Percentiles rank a stretch among this genome's conserved stretches.
phyloP scores from a whole-genome alignment of 2,113 vertebrate species.

The Dolichotis patagonum region DNA sequence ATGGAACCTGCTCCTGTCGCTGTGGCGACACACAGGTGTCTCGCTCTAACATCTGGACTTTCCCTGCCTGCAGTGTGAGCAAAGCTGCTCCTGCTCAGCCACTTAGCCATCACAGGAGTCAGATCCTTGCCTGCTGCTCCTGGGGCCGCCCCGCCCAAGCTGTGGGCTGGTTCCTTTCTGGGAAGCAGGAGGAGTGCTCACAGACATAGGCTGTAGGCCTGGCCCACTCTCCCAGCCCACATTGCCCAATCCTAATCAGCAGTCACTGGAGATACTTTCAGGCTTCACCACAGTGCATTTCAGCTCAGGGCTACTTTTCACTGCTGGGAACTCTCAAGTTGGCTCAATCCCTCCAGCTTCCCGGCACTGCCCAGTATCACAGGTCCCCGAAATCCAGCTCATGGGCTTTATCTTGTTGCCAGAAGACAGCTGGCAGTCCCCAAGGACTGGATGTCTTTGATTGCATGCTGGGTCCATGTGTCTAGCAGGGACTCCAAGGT shows the following conservation, averaged over 20 bases:
- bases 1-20: background rate
- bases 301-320: background rate
- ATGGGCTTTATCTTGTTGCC: background rate
- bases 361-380: background rate
- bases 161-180: background rate
- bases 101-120: background rate
- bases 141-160: background rate
- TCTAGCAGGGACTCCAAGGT: background rate
- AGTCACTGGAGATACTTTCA: background rate
- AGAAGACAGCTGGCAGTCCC: background rate
- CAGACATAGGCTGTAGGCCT: background rate
- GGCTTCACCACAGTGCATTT: background rate
- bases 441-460: background rate
- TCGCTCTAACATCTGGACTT: slow-evolving; percentile 42
- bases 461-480: background rate
- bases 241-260: background rate
- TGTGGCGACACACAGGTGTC: background rate
- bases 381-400: background rate
- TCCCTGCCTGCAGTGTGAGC: slow-evolving; percentile 26
- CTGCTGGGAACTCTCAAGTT: background rate
- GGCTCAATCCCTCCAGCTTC: background rate
- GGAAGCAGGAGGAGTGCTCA: slow-evolving; percentile 40
- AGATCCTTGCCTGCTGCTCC: slow-evolving; percentile 16
- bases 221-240: background rate
- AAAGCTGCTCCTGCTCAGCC: background rate